Base-by-base conservation (phyloP, 1,140 invertebrate species). In the Drosophila athabasca region DNA sequence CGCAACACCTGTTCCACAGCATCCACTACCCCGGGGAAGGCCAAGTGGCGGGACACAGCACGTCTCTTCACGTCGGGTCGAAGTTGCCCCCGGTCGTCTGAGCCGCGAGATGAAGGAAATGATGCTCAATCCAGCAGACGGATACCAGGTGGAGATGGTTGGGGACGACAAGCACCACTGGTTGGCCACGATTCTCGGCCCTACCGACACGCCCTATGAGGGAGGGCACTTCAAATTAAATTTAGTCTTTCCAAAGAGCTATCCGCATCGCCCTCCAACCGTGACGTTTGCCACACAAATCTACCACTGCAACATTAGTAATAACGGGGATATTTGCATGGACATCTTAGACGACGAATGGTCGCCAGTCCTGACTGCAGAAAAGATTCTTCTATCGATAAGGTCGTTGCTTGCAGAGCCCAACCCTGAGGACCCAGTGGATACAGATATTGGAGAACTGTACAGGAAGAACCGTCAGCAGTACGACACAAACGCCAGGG, bases 311-410 rank as follows among this genome's bases (percentile, higher is more conserved):
- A 96, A 96, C 91, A 95, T 96, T 90, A 95, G 95, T 91, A 93
- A 94, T 90, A 93, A 95, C 35, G 95, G 95, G 24, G 94, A 95
- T 92, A 95, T 96, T 92, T 96, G 95, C 80, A 91, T 96, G 90
- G 95, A 96, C 84, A 95, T 96, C 76, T 91, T 96, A 62, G 95
- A 95, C 94, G 97, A 97, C 93, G 95, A 95, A 90, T 99, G 98
- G 98, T 98, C 97, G 92, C 98, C 98, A 46, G 98, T 98, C 15
- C 93, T 99, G 79, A 98, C 99, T 93, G 99, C 99, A 81, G 95
- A 98, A 90, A 99, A 98, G 64, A 97, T 99, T 60, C 93, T 99
- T 55, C 93, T 99, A 52, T 99, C 98, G 19, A 99, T 99, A 93
- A 97, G 99, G 93, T 98, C 98, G 70, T 93, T 99, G 69, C 92